These are phyloP conservation scores for Nycticebus coucang DNA, from an alignment of 2,113 vertebrate genomes.

Conservation along the genomic window DNA sequence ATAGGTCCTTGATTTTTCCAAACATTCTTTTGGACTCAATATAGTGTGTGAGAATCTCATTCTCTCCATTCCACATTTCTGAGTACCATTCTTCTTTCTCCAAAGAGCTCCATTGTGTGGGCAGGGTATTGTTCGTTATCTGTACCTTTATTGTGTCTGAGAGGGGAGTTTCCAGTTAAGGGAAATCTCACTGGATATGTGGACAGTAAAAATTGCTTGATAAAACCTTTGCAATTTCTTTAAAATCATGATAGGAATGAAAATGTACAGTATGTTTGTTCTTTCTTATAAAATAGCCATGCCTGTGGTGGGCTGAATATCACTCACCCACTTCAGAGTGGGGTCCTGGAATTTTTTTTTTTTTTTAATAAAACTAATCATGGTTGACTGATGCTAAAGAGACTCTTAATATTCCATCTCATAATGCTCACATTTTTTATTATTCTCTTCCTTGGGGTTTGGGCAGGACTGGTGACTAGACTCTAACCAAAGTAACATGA, in stretches of 20 bases:
- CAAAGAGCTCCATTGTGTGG: not conserved
- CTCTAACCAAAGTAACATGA: not conserved
- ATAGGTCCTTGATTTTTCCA: not conserved
- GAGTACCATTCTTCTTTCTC: not conserved
- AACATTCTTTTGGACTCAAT: not conserved
- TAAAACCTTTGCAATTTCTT: not conserved
- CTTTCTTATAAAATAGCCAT: not conserved
- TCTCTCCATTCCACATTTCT: not conserved
- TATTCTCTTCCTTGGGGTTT: not conserved
- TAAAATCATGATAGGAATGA: not conserved
- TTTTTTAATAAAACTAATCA: not conserved
- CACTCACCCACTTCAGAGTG: not conserved
- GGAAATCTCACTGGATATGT: not conserved
- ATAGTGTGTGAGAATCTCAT: not conserved
- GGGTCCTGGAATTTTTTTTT: not conserved
- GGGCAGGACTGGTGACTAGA: not conserved
- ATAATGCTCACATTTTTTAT: not conserved
- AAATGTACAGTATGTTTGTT: not conserved
- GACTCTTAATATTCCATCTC: not conserved
- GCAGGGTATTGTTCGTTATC: not conserved
- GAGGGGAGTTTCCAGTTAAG: not conserved
- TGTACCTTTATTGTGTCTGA: not conserved
- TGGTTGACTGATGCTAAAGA: not conserved
- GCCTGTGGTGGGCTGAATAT: not conserved
- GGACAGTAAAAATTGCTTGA: not conserved